Evolutionary conservation across 2,888 invertebrate genomes (phyloP).

Genomic region (Monopis laevigella): DNA sequence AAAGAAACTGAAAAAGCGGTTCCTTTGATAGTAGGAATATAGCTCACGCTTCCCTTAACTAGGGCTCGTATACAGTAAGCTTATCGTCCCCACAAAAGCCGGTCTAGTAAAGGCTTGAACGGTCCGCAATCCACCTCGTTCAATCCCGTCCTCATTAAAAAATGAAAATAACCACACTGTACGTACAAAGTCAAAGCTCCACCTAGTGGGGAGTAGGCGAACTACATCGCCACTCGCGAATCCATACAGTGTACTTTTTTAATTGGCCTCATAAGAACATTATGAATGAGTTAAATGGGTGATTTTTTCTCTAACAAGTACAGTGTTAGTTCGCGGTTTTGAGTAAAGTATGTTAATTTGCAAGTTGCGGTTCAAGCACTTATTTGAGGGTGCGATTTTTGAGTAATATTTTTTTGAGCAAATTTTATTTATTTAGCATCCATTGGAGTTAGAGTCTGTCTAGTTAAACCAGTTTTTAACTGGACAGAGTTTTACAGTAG

Average conservation of each 20-base stretch:
- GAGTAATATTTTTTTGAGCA: background rate
- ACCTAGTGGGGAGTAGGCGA: constrained; percentile 60
- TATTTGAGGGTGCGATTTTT: constrained; percentile 1
- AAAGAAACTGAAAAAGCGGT: too few species aligned
- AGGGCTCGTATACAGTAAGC: constrained; percentile 16
- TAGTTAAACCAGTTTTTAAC: too few species aligned
- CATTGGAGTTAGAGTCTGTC: too few species aligned
- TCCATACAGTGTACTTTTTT: constrained; percentile 62
- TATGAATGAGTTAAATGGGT: constrained; percentile 59
- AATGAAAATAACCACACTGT: constrained; percentile 42
- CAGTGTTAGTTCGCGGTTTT: constrained; percentile 60
- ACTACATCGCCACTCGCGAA: constrained; percentile 52
- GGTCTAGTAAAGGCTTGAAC: constrained; percentile 20
- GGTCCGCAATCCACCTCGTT: constrained; percentile 36
- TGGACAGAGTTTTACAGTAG: too few species aligned
- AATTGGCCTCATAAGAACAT: constrained; percentile 60
- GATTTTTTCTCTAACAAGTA: constrained; percentile 32
- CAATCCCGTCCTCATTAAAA: constrained; percentile 64
- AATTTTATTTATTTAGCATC: too few species aligned
- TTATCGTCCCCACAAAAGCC: constrained; percentile 27
- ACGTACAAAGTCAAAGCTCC: constrained; percentile 58
- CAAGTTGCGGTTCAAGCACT: constrained; percentile 1
- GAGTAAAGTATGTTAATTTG: constrained; percentile 63
- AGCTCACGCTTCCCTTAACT: constrained; percentile 26
- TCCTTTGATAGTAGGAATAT: constrained; percentile 39